Percentiles rank a stretch among this genome's conserved stretches.
phyloP scores from a whole-genome alignment of 53 echinoderm and acorn worm species.

The Pentamera pediparva region DNA sequence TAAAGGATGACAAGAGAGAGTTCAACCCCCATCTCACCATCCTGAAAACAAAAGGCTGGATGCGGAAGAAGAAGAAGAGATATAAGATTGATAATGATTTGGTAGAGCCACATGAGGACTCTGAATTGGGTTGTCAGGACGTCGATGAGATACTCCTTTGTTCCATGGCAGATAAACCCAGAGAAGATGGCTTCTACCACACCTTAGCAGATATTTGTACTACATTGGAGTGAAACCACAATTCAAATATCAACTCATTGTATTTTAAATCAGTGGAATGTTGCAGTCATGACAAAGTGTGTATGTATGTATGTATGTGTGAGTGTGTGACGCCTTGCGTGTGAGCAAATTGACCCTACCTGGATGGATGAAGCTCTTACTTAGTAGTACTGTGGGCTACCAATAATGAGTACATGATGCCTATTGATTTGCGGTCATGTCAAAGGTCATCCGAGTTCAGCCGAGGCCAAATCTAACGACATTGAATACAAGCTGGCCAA shows the following conservation, averaged over 20 bases:
- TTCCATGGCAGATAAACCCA: slow-evolving; percentile 46
- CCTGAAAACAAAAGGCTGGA: slow-evolving; percentile 45
- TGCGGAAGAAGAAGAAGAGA: slow-evolving; percentile 5
- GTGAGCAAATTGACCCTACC: neutral
- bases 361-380: neutral
- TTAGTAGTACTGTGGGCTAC: neutral
- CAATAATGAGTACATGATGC: neutral
- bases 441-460: neutral
- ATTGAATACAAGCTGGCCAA: slow-evolving; percentile 95
- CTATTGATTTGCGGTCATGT: neutral
- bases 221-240: neutral
- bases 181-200: slow-evolving; percentile 72
- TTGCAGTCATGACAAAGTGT: neutral
- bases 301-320: neutral
- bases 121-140: slow-evolving; percentile 56
- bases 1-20: slow-evolving; percentile 39
- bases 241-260: neutral
- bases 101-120: slow-evolving; percentile 37
- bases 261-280: neutral
- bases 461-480: slow-evolving; percentile 71
- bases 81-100: slow-evolving; percentile 22
- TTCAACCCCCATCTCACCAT: slow-evolving; percentile 78
- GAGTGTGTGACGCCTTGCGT: neutral
- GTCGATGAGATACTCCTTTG: slow-evolving; percentile 73
- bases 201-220: slow-evolving; percentile 55